phyloP scores from a whole-genome alignment of 2,797 vertebrate genomes.

The Malacoraja senta region DNA sequence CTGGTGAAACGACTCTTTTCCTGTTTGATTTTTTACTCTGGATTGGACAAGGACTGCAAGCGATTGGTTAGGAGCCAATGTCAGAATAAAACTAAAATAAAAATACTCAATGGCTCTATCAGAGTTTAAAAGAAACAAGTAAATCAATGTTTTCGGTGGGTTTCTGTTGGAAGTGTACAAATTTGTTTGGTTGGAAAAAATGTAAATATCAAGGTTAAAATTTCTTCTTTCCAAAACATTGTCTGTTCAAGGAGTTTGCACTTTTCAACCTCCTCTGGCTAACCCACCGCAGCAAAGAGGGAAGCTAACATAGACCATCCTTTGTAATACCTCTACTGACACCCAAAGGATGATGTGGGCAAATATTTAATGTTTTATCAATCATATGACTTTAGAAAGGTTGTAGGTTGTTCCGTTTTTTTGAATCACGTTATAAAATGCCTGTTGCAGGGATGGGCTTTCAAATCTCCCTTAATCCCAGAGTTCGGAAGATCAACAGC shows the following conservation, averaged over 20 bases:
- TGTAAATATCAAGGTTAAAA: background rate
- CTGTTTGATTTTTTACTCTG: background rate
- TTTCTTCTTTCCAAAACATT: background rate
- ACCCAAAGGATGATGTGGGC: background rate
- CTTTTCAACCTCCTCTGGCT: background rate
- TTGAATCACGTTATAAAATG: background rate
- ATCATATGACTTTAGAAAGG: background rate
- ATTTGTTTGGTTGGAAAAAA: background rate
- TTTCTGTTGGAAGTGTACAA: background rate
- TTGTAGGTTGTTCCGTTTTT: background rate
- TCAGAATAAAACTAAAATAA: background rate
- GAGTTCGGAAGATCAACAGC: background rate
- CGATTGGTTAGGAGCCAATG: background rate
- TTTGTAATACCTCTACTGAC: background rate
- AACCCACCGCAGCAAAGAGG: background rate
- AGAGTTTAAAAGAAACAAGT: background rate
- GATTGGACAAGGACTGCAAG: background rate
- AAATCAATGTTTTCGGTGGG: background rate
- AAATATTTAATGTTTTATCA: background rate
- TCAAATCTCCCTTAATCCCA: background rate
- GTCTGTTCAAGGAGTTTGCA: background rate
- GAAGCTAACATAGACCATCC: background rate
- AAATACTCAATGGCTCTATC: background rate
- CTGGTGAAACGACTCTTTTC: background rate
- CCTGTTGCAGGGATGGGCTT: background rate